Conservation (phyloP, 2,888 invertebrate species). For the Choreutis nemorana region DNA sequence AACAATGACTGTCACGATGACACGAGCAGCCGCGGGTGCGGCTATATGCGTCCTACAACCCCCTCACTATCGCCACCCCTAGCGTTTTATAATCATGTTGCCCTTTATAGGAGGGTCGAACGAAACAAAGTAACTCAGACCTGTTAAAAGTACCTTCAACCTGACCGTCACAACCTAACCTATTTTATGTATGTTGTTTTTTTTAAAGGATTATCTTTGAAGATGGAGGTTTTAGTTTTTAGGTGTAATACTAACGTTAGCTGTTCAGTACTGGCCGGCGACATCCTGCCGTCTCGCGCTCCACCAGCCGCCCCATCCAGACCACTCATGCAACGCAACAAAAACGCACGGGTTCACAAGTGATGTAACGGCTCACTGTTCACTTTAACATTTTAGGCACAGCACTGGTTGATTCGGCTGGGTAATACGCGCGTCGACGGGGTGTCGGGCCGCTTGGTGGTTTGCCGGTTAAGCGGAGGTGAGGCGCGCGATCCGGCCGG, state of each 20-base stretch:
- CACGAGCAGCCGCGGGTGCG: too few species aligned
- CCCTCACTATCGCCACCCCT: too few species aligned
- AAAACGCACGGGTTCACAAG: slow-evolving; percentile 37
- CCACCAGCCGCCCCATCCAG: slow-evolving; percentile 39
- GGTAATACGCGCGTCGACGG: slow-evolving; percentile 15
- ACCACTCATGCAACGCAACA: slow-evolving; percentile 57
- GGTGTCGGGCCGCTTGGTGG: too few species aligned
- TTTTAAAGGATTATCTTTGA: too few species aligned
- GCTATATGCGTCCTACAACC: too few species aligned
- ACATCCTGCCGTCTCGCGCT: slow-evolving; percentile 48
- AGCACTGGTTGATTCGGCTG: slow-evolving; percentile 17
- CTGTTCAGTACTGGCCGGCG: slow-evolving; percentile 60
- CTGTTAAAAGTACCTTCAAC: too few species aligned
- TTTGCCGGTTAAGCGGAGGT: slow-evolving; percentile 29
- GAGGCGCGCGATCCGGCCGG: slow-evolving; percentile 44
- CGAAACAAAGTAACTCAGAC: too few species aligned
- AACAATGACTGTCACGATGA: too few species aligned
- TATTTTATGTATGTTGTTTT: too few species aligned
- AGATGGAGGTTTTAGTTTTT: not conserved
- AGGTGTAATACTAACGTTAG: slow-evolving; percentile 43
- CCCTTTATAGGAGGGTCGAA: too few species aligned
- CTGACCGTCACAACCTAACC: too few species aligned
- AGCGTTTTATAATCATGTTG: too few species aligned
- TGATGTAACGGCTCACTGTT: slow-evolving; percentile 11
- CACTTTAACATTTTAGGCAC: slow-evolving; percentile 48